A percentile compares a stretch with the other conserved stretches of the same genome.
phyloP scores from a whole-genome alignment of 2,113 vertebrate genomes.

The Nerophis ophidion region DNA sequence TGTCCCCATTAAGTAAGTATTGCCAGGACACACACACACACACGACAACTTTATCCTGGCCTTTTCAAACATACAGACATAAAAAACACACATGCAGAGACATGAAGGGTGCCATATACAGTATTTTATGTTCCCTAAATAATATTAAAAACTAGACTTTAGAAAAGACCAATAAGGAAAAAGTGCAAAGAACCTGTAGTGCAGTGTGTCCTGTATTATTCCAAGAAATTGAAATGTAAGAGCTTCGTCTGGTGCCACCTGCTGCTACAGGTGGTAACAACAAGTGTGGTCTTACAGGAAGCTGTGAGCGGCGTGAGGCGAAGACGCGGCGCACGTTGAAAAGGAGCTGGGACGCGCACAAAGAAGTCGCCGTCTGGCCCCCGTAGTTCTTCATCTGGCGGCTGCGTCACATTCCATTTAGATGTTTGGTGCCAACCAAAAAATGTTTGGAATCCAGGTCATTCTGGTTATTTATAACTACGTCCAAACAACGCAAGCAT shows the following conservation, averaged over 20 bases:
- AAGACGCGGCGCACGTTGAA: neutral
- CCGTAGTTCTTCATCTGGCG: neutral
- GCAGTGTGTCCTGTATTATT: neutral
- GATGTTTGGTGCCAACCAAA: neutral
- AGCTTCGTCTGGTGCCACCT: neutral
- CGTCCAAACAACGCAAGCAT: too few relatives aligned
- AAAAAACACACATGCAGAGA: neutral
- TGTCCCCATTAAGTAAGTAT: too few relatives aligned
- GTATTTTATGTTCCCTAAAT: neutral
- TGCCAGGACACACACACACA: constrained; percentile 32
- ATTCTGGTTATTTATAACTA: neutral
- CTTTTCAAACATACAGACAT: constrained; percentile 9
- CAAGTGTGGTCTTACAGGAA: neutral
- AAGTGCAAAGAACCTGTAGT: neutral
- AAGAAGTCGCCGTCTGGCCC: neutral
- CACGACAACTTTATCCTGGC: constrained; percentile 51
- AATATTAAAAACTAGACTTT: neutral
- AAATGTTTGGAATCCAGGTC: neutral
- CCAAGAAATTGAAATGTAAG: neutral
- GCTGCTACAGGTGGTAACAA: neutral
- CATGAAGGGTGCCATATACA: neutral
- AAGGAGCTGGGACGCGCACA: neutral
- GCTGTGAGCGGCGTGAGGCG: neutral
- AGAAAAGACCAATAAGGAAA: neutral
- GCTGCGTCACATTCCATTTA: neutral